Percentiles rank a stretch among this genome's conserved stretches.
Conservation (phyloP, 1,140 invertebrate genomes). For the Thereuonema tuberculata region DNA sequence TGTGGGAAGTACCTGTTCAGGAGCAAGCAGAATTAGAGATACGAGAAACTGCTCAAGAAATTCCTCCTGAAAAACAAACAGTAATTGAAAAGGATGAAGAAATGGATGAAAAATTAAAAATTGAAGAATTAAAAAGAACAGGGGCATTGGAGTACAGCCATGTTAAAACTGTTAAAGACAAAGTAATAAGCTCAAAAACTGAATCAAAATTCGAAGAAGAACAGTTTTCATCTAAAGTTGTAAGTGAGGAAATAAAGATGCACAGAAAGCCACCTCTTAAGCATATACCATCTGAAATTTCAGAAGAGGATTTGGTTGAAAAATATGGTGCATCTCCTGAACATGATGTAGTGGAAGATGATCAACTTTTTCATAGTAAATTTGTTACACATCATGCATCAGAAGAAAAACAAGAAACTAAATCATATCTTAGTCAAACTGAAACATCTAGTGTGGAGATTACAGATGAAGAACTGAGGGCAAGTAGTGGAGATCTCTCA, state of each 20-base stretch:
- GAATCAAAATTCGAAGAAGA: slow-evolving; percentile 35
- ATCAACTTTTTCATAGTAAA: neutral
- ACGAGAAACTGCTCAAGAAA: slow-evolving; percentile 21
- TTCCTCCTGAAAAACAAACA: slow-evolving; percentile 25
- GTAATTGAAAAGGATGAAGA: slow-evolving; percentile 29
- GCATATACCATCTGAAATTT: slow-evolving; percentile 18
- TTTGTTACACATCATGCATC: too few species aligned
- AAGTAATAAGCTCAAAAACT: slow-evolving; percentile 18
- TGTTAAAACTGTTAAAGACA: neutral
- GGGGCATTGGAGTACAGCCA: neutral
- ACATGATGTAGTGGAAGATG: neutral
- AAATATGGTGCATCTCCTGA: slow-evolving; percentile 12
- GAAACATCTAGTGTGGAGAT: slow-evolving; percentile 44
- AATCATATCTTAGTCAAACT: neutral
- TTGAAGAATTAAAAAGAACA: neutral
- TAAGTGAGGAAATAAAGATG: slow-evolving; percentile 39
- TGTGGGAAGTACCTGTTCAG: slow-evolving; percentile 48
- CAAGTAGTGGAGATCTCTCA: slow-evolving; percentile 49
- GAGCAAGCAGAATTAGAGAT: slow-evolving; percentile 25
- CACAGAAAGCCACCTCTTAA: slow-evolving; percentile 27
- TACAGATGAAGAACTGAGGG: slow-evolving; percentile 48
- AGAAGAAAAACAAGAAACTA: too few species aligned
- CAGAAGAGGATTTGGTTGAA: slow-evolving; percentile 22
- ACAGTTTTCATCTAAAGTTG: too few species aligned
- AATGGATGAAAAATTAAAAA: slow-evolving; percentile 7